Evolutionary conservation across 2,797 vertebrate genomes (phyloP).

Genomic region (Ciconia nigra): DNA sequence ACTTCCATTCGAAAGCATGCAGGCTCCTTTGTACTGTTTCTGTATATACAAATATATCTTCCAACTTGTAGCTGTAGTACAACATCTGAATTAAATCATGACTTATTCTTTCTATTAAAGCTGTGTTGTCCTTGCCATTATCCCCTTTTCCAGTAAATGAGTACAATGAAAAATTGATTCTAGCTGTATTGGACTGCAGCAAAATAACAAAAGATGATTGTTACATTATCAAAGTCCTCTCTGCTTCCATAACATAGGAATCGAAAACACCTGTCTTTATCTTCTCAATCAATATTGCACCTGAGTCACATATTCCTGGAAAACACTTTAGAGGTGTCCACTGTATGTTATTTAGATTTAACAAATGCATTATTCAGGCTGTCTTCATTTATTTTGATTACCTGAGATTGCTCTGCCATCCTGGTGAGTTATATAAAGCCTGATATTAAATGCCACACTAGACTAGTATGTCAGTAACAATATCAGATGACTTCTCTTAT

Average conservation of each 20-base stretch:
- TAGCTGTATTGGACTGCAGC: constrained; percentile 45
- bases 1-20: constrained; percentile 33
- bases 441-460: constrained; percentile 60
- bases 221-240: constrained; percentile 67
- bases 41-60: constrained; percentile 21
- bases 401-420: constrained; percentile 55
- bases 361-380: constrained; percentile 66
- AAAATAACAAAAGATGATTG: constrained; percentile 64
- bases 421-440: constrained; percentile 64
- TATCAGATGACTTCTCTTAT: constrained; percentile 44
- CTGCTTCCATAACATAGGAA: constrained; percentile 63
- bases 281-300: constrained; percentile 65
- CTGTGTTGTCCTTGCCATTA: constrained; percentile 43
- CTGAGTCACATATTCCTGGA: constrained; percentile 62
- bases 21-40: constrained; percentile 20
- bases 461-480: constrained; percentile 48
- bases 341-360: constrained; percentile 67
- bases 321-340: constrained; percentile 64
- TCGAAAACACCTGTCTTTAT: constrained; percentile 59
- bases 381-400: constrained; percentile 71
- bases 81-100: constrained; percentile 57
- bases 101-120: constrained; percentile 65
- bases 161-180: constrained; percentile 69
- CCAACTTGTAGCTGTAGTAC: constrained; percentile 22
- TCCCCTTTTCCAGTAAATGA: constrained; percentile 60